Base-by-base conservation (phyloP, 2,888 invertebrate genomes). In the Julus scandinavius region DNA sequence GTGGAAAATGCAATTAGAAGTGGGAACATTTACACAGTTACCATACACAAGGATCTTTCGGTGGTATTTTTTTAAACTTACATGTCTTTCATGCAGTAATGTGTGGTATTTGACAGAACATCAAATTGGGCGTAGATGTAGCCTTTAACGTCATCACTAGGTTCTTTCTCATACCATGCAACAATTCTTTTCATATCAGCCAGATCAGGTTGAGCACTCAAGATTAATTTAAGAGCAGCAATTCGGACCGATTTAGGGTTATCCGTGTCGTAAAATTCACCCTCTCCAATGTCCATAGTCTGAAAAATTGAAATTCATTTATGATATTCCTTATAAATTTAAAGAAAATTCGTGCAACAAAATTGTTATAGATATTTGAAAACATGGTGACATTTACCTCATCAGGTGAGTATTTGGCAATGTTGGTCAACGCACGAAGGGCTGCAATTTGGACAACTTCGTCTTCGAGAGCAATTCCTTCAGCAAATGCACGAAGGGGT, bases 61-160 rank as follows among this genome's bases (percentile, higher is more conserved):
- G 45, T 5, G 58, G 1, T 5, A 45, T 45, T 45, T 54, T 40
- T 29, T 29, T 17, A 29, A 29, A 87, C 87, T n/a, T 87, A 87
- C 87, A 87, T 11, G 40, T 54, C 40, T 63, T 87, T 87, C 72
- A 63, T 72, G 72, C 87, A 87, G 58, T 58, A 72, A 63, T 87
- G 87, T 29, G 87, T 49, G 13, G 87, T 38, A 20, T 87, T 87
- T 29, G 63, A 41, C 29, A 63, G 15, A 38, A 7, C 17, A n/a
- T 63, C 45, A 63, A 63, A 63, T 38, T 29, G 13, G 15, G 40
- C 29, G 87, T 17, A 29, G 4, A 87, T 38, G 72, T 87, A 87
- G 38, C 87, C 87, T 49, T 41, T 17, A 1, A 87, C 11, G 72
- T 87, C 87, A 17, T 87, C 87, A 87, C 72, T 54, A 2, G 87